Conservation (phyloP, 64 coral and sea anemone genomes). For the Pachyseris speciosa region DNA sequence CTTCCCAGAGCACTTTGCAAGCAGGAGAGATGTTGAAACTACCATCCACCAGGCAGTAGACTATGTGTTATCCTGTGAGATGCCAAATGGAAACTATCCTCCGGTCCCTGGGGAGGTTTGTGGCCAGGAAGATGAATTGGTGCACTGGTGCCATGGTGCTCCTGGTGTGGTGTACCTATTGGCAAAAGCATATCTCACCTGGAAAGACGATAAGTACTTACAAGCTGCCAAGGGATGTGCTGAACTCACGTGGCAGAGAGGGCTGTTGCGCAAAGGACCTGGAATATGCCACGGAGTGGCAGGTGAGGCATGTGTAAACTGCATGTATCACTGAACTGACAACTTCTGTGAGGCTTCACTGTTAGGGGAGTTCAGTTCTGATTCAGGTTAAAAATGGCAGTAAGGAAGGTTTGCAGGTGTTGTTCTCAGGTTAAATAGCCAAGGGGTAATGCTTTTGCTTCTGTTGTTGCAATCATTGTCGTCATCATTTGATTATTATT, state of each 20-base stretch:
- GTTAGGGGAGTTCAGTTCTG: too few relatives aligned
- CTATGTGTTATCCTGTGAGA: constrained; percentile 66
- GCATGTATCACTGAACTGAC: too few relatives aligned
- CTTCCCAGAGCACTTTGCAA: constrained; percentile 82
- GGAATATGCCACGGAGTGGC: constrained; percentile 99
- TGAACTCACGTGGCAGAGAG: constrained; percentile 83
- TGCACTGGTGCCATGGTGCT: constrained; percentile 98
- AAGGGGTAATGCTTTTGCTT: too few relatives aligned
- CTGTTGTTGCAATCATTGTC: too few relatives aligned
- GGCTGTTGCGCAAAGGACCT: constrained; percentile 88
- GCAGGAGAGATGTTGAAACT: constrained; percentile 76
- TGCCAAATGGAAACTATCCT: constrained; percentile 82
- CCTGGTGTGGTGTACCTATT: constrained; percentile 93
- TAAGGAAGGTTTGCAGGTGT: too few relatives aligned
- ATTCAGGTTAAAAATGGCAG: too few relatives aligned
- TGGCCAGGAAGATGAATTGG: constrained; percentile 57
- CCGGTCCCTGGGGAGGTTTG: constrained; percentile 62
- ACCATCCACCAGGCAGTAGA: constrained; percentile 57
- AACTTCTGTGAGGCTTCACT: too few relatives aligned
- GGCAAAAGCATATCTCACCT: constrained; percentile 88
- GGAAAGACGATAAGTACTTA: constrained; percentile 93
- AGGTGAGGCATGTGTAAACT: constrained; percentile 50
- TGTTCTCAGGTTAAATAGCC: too few relatives aligned
- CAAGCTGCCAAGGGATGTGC: constrained; percentile 85
- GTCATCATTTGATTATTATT: too few relatives aligned